Evolutionary conservation across 2,797 vertebrate species (phyloP).

Genomic region (Calcarius lapponicus): DNA sequence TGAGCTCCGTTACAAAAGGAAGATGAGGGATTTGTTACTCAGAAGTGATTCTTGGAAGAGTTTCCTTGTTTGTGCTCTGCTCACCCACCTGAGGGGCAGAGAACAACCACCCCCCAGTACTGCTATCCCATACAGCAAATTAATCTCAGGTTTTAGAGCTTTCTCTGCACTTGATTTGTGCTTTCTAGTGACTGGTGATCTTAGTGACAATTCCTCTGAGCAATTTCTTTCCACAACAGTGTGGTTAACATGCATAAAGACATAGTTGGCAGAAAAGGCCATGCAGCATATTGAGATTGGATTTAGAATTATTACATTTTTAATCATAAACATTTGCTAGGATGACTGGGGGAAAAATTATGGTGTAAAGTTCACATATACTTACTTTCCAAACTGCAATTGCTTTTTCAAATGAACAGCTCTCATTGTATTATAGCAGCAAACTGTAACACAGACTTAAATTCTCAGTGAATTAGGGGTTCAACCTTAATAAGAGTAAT

Average conservation of each 20-base stretch:
- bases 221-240: conserved; percentile 46
- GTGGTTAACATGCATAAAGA: conserved; percentile 72
- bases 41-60: background rate
- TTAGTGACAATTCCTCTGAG: conserved; percentile 57
- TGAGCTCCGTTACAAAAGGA: background rate
- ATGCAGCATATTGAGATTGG: conserved; percentile 59
- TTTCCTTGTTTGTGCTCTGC: background rate
- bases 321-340: conserved; percentile 16
- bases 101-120: background rate
- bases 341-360: background rate
- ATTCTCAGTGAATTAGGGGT: background rate
- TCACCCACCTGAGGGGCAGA: background rate
- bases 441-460: background rate
- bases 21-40: background rate
- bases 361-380: background rate
- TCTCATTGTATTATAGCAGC: background rate
- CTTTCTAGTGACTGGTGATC: background rate
- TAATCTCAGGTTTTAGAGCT: background rate
- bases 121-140: background rate
- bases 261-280: conserved; percentile 60
- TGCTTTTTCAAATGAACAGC: conserved; percentile 78
- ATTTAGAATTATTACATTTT: background rate
- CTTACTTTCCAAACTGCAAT: conserved; percentile 71
- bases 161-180: background rate
- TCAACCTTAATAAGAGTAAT: background rate